Evolutionary conservation across 2,113 vertebrate species (phyloP), one percentile per base, ranked within the genome.

Genomic region (Eublepharis macularius): DNA sequence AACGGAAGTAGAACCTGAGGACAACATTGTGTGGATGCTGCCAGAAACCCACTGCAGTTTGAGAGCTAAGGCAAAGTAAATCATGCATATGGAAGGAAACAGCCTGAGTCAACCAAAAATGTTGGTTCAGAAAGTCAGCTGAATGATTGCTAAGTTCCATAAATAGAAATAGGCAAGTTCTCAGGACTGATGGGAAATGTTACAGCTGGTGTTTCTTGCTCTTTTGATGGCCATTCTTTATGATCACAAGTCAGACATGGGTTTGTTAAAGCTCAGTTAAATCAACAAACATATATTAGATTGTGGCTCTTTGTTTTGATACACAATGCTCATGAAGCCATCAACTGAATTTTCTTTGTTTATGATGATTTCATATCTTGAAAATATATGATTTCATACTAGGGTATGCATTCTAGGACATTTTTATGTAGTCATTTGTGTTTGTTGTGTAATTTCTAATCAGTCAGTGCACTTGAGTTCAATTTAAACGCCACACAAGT

Each of bases 381-480:
- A 32, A 1, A 12, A 12, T n/a, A 51, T 83, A 80, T 16, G 2
- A 60, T 73, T 87, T 73, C 66, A 51, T 54, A 66, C 47, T 70
- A 70, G 7, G 26, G 60, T 29, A 78, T 47, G 32, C 26, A 49
- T 74, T 74, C 12, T 2, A 0, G 24, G 51, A 14, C 24, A 2
- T 82, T 79, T 82, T 90, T 91, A 86, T 78, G 84, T 83, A 34
- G 66, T 47, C 9, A 45, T 81, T 79, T 83, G 26, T 45, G 26
- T 77, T 36, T 13, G 17, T 90, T 90, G 88, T 72, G 36, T 74
- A 87, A 68, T 88, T 72, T 72, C 49, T 68, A 86, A 49, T n/a
- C 43, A 39, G 32, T 51, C 88, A 88, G 87, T 85, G 81, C 19
- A 79, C 69, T 87, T 82, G 84, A 57, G 69, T 39, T 60, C 26